phyloP scores from a whole-genome alignment of 2,888 invertebrate genomes.

The Dorcus hopei region DNA sequence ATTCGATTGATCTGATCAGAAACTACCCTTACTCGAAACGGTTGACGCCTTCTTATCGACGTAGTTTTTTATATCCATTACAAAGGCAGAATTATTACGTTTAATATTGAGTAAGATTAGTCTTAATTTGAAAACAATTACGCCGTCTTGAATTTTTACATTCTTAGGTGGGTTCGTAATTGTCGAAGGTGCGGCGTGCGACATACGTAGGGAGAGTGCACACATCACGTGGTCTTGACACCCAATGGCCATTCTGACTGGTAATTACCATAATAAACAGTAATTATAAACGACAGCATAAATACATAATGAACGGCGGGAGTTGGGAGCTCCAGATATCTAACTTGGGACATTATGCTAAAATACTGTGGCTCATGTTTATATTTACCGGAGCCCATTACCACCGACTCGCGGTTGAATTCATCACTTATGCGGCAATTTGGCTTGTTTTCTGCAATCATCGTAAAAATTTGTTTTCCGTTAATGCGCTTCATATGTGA shows the following conservation, averaged over 20 bases:
- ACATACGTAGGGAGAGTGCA: conserved; percentile 19
- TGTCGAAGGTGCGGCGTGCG: conserved; percentile 11
- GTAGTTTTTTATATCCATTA: too few species aligned
- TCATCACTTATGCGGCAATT: conserved; percentile 32
- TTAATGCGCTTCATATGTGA: conserved; percentile 2
- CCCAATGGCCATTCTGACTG: conserved; percentile 38
- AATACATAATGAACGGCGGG: conserved; percentile 42
- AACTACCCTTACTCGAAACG: too few species aligned
- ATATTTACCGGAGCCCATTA: conserved; percentile 24
- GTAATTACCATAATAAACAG: conserved; percentile 48
- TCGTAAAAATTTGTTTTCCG: conserved; percentile 29
- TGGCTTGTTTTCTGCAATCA: conserved; percentile 32
- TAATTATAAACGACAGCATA: conserved; percentile 47
- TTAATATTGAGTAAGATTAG: too few species aligned
- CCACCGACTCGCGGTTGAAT: conserved; percentile 24
- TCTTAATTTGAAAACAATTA: too few species aligned
- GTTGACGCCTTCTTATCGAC: too few species aligned
- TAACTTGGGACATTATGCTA: conserved; percentile 26
- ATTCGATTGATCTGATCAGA: too few species aligned
- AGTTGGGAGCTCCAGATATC: conserved; percentile 31
- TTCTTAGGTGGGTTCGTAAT: conserved; percentile 1
- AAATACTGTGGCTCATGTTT: conserved; percentile 28
- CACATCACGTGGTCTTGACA: conserved; percentile 42
- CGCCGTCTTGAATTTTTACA: background rate
- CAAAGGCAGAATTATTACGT: too few species aligned